These are phyloP conservation scores for Prunella strophiata DNA, from an alignment of 2,797 vertebrate species.

Conservation along the genomic window DNA sequence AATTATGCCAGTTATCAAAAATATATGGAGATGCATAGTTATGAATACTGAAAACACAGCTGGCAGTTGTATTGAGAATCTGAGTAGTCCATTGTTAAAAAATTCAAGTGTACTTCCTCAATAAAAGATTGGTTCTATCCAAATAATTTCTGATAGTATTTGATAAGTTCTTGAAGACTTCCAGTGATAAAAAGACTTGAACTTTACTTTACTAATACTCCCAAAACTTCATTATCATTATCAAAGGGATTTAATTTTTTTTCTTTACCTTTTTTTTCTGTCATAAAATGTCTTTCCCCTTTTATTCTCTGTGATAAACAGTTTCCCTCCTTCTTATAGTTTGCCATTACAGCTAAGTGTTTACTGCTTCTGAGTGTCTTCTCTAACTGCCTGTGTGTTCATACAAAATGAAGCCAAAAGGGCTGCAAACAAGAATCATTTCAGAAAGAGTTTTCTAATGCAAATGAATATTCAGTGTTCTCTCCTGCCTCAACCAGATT, in stretches of 20 bases:
- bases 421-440: not conserved
- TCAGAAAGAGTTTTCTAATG: not conserved
- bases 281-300: not conserved
- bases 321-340: not conserved
- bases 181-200: not conserved
- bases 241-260: not conserved
- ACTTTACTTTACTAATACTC: not conserved
- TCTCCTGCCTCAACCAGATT: not conserved
- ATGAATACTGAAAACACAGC: not conserved
- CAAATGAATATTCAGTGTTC: not conserved
- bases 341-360: not conserved
- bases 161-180: not conserved
- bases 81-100: not conserved
- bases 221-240: not conserved
- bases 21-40: accelerated
- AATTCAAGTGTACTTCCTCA: not conserved
- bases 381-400: not conserved
- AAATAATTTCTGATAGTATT: not conserved
- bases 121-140: not conserved
- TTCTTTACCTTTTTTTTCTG: not conserved
- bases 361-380: not conserved
- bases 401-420: not conserved
- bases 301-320: not conserved
- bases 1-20: not conserved
- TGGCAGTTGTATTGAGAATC: not conserved